Evolutionary conservation across 2,797 vertebrate genomes (phyloP).

Genomic region (Cyclura pinguis): DNA sequence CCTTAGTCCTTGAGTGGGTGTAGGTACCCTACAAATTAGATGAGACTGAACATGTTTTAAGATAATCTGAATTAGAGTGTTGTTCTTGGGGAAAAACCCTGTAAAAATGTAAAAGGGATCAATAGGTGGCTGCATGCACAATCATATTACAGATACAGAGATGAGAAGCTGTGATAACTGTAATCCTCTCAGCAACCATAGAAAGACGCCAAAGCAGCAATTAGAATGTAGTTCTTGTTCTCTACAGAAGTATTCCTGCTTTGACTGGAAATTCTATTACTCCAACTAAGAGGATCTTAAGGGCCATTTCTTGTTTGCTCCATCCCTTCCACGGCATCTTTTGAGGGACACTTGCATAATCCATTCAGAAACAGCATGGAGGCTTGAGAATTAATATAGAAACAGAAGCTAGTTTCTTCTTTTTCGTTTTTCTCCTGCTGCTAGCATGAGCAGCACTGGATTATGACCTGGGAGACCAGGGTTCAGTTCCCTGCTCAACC

Average conservation of each 20-base stretch:
- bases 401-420: neutral
- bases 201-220: neutral
- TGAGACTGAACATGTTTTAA: neutral
- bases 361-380: neutral
- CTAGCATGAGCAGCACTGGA: too few species aligned
- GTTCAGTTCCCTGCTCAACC: too few species aligned
- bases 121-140: neutral
- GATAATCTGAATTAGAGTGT: neutral
- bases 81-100: neutral
- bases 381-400: neutral
- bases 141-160: neutral
- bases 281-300: neutral
- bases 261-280: neutral
- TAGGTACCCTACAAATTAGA: neutral
- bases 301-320: neutral
- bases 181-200: neutral
- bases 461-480: too few species aligned
- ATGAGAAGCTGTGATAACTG: neutral
- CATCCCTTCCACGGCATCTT: neutral
- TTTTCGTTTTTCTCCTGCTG: neutral
- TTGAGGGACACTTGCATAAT: neutral
- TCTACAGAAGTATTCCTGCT: neutral
- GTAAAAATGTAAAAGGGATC: neutral
- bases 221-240: neutral
- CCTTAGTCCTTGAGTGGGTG: too few species aligned